Evolutionary conservation across 2,888 invertebrate species (phyloP), one percentile per base, ranked within the genome.

Genomic region (Hipparchia semele): DNA sequence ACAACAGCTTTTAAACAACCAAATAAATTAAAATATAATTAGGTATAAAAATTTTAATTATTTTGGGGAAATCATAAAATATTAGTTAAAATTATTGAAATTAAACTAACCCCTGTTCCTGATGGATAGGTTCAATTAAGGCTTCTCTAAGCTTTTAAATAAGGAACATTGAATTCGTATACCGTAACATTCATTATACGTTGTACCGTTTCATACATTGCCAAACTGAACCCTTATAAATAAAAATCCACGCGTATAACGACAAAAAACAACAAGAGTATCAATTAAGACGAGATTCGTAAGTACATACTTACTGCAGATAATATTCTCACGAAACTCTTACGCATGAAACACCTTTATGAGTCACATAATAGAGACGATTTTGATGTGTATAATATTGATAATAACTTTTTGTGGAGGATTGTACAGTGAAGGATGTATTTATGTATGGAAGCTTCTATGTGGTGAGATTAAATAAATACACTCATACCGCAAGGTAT

Each of bases 201-300:
- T 13, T 49, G 2, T n/a, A 62, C 62, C 13, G 13, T 49, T 23
- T 64, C 6, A 51, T 10, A n/a, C n/a, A 39, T 39, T 66, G 10
- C 66, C 46, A 46, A 7, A 70, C 33, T 46, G 64, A 64, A 64
- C 62, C 33, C 46, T 68, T 6, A 59, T 58, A 51, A 60, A 65
- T 33, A 65, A 73, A 69, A 65, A 59, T 69, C 46, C 56, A 46
- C 51, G 23, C 12, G 65, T 45, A 65, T 53, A 66, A 53, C 59
- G 9, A 65, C 65, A 73, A 73, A 65, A 72, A 67, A 71, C 60
- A 60, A 60, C 58, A 51, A 54, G 66, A 70, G 65, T 73, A 66
- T 73, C 73, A 73, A 73, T 73, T 73, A 73, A 60, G 60, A 53
- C 53, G 65, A 53, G 68, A 65, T 64, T 68, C 10, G 23, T 23